Percentiles rank a stretch among this genome's conserved stretches.
phyloP scores from a whole-genome alignment of 1,140 invertebrate species.

The Lasaia peninsularis region DNA sequence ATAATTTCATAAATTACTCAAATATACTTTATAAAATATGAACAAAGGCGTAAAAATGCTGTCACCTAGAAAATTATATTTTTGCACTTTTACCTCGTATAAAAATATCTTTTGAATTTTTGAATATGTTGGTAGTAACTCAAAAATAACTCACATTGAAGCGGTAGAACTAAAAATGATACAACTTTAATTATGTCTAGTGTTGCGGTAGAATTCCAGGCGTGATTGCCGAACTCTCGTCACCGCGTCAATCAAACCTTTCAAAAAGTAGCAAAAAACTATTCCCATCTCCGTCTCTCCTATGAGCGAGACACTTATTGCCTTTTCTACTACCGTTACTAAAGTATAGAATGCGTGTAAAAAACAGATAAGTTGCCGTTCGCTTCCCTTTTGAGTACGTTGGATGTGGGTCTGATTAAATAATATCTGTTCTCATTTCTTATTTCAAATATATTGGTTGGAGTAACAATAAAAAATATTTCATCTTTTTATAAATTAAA shows the following conservation, averaged over 20 bases:
- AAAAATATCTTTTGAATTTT: too few relatives aligned
- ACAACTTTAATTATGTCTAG: neutral
- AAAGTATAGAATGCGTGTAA: conserved; percentile 58
- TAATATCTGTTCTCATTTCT: conserved; percentile 3
- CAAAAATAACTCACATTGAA: neutral
- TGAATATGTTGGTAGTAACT: too few relatives aligned
- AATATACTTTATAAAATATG: too few relatives aligned
- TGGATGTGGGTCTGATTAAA: conserved; percentile 21
- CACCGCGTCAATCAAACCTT: conserved; percentile 21
- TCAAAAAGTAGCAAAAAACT: conserved; percentile 45
- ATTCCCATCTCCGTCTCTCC: conserved; percentile 32
- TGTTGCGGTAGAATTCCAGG: neutral
- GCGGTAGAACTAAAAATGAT: neutral
- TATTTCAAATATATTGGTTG: neutral
- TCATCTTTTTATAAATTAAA: too few relatives aligned
- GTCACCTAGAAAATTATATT: too few relatives aligned
- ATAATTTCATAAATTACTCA: too few relatives aligned
- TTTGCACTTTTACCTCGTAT: too few relatives aligned
- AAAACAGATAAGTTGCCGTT: conserved; percentile 40
- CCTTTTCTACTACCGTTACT: conserved; percentile 43
- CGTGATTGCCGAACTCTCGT: conserved; percentile 21
- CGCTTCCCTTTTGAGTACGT: conserved; percentile 42
- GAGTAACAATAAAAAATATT: neutral
- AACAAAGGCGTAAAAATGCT: too few relatives aligned
- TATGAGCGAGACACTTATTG: conserved; percentile 14